phyloP scores from a whole-genome alignment of 2,113 vertebrate species.

The Hydrolagus affinis region DNA sequence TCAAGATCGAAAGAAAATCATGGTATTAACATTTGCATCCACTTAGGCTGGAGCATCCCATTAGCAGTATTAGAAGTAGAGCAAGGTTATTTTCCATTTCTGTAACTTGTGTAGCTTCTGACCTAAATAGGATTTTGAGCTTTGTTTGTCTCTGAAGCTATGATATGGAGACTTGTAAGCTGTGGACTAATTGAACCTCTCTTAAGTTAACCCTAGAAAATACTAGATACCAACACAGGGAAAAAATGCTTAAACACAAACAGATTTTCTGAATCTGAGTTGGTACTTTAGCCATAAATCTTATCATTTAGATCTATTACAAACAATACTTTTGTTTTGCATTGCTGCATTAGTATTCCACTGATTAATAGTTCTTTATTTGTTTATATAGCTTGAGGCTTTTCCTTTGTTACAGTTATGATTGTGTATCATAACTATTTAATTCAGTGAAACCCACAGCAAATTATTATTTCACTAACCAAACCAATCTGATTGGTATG shows the following conservation, averaged over 20 bases:
- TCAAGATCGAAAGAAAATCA: slow-evolving; percentile 71
- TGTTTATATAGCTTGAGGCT: slow-evolving; percentile 61
- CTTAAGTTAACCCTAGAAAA: slow-evolving; percentile 38
- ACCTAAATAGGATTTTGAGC: slow-evolving; percentile 70
- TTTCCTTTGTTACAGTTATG: slow-evolving; percentile 64
- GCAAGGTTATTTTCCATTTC: slow-evolving; percentile 66
- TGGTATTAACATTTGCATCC: slow-evolving; percentile 70
- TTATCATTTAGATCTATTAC: slow-evolving; percentile 28
- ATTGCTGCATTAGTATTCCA: slow-evolving; percentile 48
- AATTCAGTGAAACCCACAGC: slow-evolving; percentile 77
- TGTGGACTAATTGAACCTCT: slow-evolving; percentile 49
- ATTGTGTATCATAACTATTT: slow-evolving; percentile 85
- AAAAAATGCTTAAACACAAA: slow-evolving; percentile 26
- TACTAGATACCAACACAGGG: background rate
- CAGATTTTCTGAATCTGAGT: slow-evolving; percentile 24
- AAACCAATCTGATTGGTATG: slow-evolving; percentile 86
- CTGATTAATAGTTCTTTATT: slow-evolving; percentile 58
- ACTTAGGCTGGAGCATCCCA: slow-evolving; percentile 77
- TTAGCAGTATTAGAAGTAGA: slow-evolving; percentile 66
- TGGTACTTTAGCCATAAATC: slow-evolving; percentile 17
- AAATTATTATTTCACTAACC: slow-evolving; percentile 87
- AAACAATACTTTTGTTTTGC: slow-evolving; percentile 37
- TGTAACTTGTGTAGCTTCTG: slow-evolving; percentile 51
- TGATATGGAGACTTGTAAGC: slow-evolving; percentile 44
- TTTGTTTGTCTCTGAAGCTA: slow-evolving; percentile 62